Evolutionary conservation across 2,113 vertebrate genomes (phyloP), one percentile per base, ranked within the genome.

Genomic region (Nothobranchius kuhntae): DNA sequence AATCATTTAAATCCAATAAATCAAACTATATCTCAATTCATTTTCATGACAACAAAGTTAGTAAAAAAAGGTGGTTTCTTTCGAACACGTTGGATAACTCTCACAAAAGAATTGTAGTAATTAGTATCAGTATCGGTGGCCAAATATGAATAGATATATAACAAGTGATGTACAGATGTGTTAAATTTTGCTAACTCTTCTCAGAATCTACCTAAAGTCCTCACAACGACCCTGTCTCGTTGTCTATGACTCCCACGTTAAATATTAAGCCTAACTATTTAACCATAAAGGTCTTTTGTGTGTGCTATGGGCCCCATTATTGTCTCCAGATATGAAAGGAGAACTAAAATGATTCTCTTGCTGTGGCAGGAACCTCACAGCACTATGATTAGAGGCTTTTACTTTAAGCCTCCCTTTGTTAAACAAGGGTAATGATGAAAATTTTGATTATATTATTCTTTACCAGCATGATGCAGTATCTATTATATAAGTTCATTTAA

Each of bases 251-350:
- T 69, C 61, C 57, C 55, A 76, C 61, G 35, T 69, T 57, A 67
- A 51, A 70, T 52, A 64, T 72, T 47, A 54, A 53, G 10, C 47
- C 10, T 2, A 53, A 71, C 14, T 60, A 54, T 65, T 54, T 21
- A 42, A 74, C n/a, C 45, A 17, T 65, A 67, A 82, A 70, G 72
- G 38, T 58, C 64, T 68, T 77, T 57, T 65, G 35, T 40, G 14
- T 17, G 59, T 53, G 26, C 65, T 53, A 42, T 1, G 1, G 8
- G 35, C 54, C 26, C 36, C 7, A 51, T 26, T 14, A 74, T 42
- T 52, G 46, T 36, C 38, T 58, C 38, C 50, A 26, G 7, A 44
- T 56, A 67, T 74, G 52, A 72, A 56, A 56, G 8, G 26, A 56
- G 38, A 15, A 47, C 46, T 47, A 15, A 47, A 47, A 47, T 47